A percentile compares a stretch with the other conserved stretches of the same genome.
Conservation (phyloP, 2,888 invertebrate genomes). For the Eremobia ochroleuca region DNA sequence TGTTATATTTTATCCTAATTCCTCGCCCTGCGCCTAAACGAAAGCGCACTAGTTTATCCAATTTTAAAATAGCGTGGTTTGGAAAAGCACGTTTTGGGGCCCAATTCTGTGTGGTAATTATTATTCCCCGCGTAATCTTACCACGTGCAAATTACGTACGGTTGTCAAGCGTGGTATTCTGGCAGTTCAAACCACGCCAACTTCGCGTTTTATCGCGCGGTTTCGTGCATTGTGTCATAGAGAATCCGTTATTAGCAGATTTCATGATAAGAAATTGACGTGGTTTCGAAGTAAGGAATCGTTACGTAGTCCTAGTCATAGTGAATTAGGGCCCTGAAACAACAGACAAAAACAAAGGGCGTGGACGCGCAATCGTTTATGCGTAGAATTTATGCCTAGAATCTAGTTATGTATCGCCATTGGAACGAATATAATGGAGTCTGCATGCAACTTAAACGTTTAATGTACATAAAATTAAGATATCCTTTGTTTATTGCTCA, state of each 20-base stretch:
- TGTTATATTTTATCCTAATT: too few relatives aligned
- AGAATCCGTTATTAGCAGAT: not conserved
- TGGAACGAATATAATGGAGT: constrained; percentile 13
- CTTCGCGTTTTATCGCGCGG: not conserved
- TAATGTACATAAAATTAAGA: constrained; percentile 46
- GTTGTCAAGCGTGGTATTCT: not conserved
- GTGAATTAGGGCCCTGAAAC: not conserved
- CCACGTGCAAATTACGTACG: not conserved
- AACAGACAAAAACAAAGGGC: not conserved
- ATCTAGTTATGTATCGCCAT: constrained; percentile 11
- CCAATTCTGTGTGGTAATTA: not conserved
- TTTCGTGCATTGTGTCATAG: not conserved
- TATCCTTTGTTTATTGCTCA: constrained; percentile 46
- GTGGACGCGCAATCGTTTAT: not conserved
- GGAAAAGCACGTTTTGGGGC: not conserved
- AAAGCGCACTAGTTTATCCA: not conserved
- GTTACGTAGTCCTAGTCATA: not conserved
- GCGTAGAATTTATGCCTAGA: too few relatives aligned
- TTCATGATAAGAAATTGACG: not conserved
- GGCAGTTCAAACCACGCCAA: not conserved
- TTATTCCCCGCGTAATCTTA: not conserved
- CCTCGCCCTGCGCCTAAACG: not conserved
- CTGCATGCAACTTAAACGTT: constrained; percentile 19
- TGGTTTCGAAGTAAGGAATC: not conserved
- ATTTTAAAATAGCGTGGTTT: not conserved